phyloP scores from a whole-genome alignment of 2,888 invertebrate species.

The Folsomia candida region DNA sequence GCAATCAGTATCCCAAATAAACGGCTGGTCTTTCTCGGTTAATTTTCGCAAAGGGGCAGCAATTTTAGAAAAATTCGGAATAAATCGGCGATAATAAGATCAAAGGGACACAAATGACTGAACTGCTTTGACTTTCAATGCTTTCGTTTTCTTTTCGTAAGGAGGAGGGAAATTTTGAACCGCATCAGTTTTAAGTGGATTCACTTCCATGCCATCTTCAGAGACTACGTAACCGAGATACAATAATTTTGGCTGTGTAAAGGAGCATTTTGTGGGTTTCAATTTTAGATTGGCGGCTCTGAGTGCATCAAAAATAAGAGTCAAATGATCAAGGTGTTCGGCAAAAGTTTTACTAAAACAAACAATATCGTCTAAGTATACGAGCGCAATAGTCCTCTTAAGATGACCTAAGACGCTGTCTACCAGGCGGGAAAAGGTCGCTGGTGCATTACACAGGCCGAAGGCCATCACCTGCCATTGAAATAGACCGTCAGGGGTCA shows the following conservation, averaged over 20 bases:
- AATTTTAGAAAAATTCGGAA: too few relatives aligned
- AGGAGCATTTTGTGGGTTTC: conserved; percentile 50
- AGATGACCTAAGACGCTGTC: conserved; percentile 37
- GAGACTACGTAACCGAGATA: conserved; percentile 53
- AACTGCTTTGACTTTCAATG: conserved; percentile 23
- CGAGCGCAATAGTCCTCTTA: conserved; percentile 14
- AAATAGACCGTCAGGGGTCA: conserved; percentile 53
- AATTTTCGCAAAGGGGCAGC: conserved; percentile 36
- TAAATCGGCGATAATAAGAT: conserved; percentile 43
- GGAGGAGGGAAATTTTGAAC: conserved; percentile 37
- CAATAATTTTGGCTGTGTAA: conserved; percentile 47
- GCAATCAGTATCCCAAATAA: conserved; percentile 22
- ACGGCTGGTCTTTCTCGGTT: background rate
- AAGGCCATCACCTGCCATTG: conserved; percentile 50
- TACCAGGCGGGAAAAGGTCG: too few relatives aligned
- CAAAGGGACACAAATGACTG: conserved; percentile 36
- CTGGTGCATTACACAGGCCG: too few relatives aligned
- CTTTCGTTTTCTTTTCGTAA: too few relatives aligned
- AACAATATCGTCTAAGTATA: conserved; percentile 23
- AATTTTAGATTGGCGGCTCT: conserved; percentile 46
- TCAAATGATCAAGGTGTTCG: background rate
- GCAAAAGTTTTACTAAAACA: background rate
- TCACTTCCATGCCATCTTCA: background rate
- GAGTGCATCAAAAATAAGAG: conserved; percentile 8
- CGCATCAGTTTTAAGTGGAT: conserved; percentile 29